phyloP scores from a whole-genome alignment of 2,113 vertebrate species.

The Chrysemys picta region DNA sequence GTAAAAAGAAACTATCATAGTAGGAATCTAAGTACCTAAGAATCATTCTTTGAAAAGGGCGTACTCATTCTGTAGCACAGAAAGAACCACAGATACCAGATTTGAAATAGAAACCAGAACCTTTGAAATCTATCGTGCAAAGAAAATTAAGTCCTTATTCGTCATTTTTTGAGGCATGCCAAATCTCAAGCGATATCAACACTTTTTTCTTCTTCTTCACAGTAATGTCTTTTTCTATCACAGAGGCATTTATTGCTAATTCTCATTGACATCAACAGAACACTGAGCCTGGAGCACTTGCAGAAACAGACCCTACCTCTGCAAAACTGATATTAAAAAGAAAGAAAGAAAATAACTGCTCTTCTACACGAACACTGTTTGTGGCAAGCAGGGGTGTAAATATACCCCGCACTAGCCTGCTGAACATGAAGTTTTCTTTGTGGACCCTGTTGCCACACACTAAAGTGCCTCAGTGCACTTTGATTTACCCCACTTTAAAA shows the following conservation, averaged over 20 bases:
- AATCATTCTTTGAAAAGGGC: not conserved
- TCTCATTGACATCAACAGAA: not conserved
- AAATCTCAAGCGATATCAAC: not conserved
- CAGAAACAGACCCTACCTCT: not conserved
- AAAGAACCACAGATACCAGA: not conserved
- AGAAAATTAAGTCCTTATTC: not conserved
- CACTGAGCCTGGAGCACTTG: not conserved
- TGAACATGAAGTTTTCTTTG: no score
- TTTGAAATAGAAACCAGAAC: not conserved
- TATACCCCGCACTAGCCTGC: no score
- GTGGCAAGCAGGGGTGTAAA: no score
- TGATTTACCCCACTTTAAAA: no score
- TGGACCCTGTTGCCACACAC: no score
- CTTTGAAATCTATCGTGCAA: not conserved
- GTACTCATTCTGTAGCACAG: not conserved
- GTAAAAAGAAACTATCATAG: not conserved
- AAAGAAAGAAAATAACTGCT: not conserved
- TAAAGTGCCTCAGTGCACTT: no score
- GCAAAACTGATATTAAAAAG: not conserved
- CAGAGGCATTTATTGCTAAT: not conserved
- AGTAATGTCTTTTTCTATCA: no score
- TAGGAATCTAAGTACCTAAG: not conserved
- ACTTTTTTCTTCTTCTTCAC: not conserved
- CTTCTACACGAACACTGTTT: no score
- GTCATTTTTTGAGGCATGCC: not conserved